Percentiles rank a stretch among this genome's conserved stretches.
phyloP scores from a whole-genome alignment of 2,888 invertebrate species.

The Venusia cambrica region DNA sequence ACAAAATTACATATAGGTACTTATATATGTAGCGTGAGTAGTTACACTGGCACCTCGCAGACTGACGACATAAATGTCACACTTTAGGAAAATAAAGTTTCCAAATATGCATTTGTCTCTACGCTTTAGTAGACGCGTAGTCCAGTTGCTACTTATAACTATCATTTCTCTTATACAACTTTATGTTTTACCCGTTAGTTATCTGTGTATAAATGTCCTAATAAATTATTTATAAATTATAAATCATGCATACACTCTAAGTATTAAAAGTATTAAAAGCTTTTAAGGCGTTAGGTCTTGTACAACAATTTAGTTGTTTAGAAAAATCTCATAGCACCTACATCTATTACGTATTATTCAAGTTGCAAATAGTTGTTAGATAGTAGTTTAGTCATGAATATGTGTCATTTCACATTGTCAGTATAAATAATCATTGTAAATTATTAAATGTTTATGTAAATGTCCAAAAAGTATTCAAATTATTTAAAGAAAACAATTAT shows the following conservation, averaged over 20 bases:
- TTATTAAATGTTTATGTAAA: conserved; percentile 82
- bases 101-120: conserved; percentile 69
- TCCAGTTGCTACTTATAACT: conserved; percentile 46
- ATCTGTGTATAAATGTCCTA: conserved; percentile 71
- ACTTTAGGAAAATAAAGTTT: conserved; percentile 43
- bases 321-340: conserved; percentile 77
- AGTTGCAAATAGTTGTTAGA: conserved; percentile 76
- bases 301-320: conserved; percentile 72
- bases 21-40: conserved; percentile 35
- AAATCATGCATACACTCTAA: conserved; percentile 80
- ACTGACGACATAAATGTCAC: conserved; percentile 57
- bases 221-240: conserved; percentile 75
- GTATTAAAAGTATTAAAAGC: conserved; percentile 74
- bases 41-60: conserved; percentile 54
- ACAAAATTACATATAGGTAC: conserved; percentile 42
- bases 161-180: conserved; percentile 44
- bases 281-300: conserved; percentile 69
- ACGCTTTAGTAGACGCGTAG: conserved; percentile 56
- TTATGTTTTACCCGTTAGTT: conserved; percentile 64
- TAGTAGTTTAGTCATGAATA: conserved; percentile 75
- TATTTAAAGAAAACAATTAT: conserved; percentile 79
- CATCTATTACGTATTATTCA: conserved; percentile 58
- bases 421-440: conserved; percentile 81
- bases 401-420: conserved; percentile 76
- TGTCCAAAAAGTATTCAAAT: conserved; percentile 82